Evolutionary conservation across 2,888 invertebrate species (phyloP).

Genomic region (Monochamus alternatus): DNA sequence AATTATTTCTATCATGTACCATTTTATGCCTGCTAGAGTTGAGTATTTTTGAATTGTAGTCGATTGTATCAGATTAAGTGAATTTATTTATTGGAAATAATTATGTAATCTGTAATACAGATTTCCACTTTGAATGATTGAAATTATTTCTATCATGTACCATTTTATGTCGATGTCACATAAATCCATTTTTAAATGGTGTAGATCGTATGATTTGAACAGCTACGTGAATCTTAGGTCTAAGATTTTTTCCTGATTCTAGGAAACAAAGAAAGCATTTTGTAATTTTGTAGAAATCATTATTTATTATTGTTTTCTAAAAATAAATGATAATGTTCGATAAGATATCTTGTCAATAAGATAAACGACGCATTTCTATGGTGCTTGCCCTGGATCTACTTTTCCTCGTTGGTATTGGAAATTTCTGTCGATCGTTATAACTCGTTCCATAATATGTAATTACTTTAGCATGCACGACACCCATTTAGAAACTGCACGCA

Average conservation of each 20-base stretch:
- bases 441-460: not conserved
- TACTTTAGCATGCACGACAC: not conserved
- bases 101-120: too few relatives aligned
- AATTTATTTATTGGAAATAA: too few relatives aligned
- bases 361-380: not conserved
- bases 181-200: too few relatives aligned
- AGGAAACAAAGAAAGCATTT: not conserved
- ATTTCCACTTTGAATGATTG: too few relatives aligned
- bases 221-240: too few relatives aligned
- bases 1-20: too few relatives aligned
- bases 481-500: not conserved
- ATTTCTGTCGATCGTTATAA: not conserved
- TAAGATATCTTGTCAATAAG: slow-evolving; percentile 1
- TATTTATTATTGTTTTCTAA: slow-evolving; percentile 2
- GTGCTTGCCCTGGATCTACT: slow-evolving; percentile 6
- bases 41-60: too few relatives aligned
- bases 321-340: slow-evolving; percentile 3
- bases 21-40: too few relatives aligned
- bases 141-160: too few relatives aligned
- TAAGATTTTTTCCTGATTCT: not conserved
- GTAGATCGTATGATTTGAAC: too few relatives aligned
- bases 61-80: too few relatives aligned
- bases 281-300: not conserved
- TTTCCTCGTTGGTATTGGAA: not conserved
- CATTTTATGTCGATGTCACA: too few relatives aligned